Base-by-base conservation (phyloP, 2,888 invertebrate genomes). In the Emmelina monodactyla region DNA sequence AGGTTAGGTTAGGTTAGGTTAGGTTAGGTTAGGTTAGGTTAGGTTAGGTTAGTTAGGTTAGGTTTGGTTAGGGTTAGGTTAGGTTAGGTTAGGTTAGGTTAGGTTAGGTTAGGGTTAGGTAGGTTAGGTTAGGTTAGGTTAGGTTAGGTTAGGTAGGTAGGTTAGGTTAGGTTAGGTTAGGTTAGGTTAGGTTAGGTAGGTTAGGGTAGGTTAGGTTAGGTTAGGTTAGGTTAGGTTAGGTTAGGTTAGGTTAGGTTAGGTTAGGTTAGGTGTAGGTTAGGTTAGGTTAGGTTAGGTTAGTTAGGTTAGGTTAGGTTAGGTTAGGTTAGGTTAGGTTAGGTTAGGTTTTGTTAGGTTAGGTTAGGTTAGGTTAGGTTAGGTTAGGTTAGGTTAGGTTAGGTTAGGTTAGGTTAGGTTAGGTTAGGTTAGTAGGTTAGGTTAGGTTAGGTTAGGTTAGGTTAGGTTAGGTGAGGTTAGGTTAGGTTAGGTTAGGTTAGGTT, bases 371-470 rank as follows among this genome's bases (percentile, higher is more conserved):
- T 25, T 25, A 25, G 25, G 25, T 25, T 19, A 19, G 19, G 19
- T n/a, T n/a, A 19, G 19, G 19, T 19, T 19, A 25, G 25, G 25
- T 25, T 25, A 25, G 37, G 9, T 6, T 6, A 19, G 19, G 19
- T 19, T 19, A 19, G 39, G 37, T 37, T 37, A 37, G 37, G 37
- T 37, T 37, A 37, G 37, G 34, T 37, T 34, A 34, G 37, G 37
- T 37, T 37, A 28, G 28, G 33, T 25, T 33, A 37, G 37, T 37
- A 33, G 37, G 29, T 33, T 33, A 33, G 33, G 33, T 33, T 30
- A 38, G 41, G 41, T 41, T 41, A 39, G 41, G 41, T 43, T 37
- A 36, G 39, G 37, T 41, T 39, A 33, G n/a, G 33, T 25, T 33
- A 33, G 37, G 31, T 31, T 31, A 31, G 31, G 31, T 31, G 16